Evolutionary conservation across 2,888 invertebrate genomes (phyloP).

Genomic region (Hydrotaea diabolus): DNA sequence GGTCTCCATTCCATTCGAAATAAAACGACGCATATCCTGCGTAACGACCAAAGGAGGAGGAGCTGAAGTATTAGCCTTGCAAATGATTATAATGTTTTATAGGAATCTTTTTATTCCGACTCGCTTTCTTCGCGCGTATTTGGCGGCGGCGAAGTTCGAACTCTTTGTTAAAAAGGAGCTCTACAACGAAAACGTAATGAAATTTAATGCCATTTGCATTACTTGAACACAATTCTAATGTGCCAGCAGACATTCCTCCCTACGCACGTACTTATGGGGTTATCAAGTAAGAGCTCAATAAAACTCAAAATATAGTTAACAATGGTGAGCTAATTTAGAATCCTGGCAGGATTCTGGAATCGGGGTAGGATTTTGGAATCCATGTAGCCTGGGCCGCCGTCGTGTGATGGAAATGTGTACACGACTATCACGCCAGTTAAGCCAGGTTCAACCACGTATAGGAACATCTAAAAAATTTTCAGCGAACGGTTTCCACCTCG

Average conservation of each 20-base stretch:
- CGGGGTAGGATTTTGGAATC: too few species aligned
- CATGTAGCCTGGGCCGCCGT: too few species aligned
- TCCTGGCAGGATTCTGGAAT: too few species aligned
- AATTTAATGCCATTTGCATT: constrained; percentile 61
- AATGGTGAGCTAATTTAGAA: too few species aligned
- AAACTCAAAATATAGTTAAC: too few species aligned
- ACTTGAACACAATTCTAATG: constrained; percentile 22
- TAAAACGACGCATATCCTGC: constrained; percentile 47
- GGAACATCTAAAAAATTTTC: too few species aligned
- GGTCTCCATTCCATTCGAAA: background rate
- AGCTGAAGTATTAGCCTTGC: constrained; percentile 11
- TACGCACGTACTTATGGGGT: background rate
- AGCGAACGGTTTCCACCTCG: too few species aligned
- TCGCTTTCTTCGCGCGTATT: constrained; percentile 1
- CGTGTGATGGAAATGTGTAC: too few species aligned
- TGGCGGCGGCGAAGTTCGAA: constrained; percentile 22
- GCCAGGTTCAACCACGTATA: too few species aligned
- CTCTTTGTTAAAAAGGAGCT: constrained; percentile 45
- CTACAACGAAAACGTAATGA: constrained; percentile 55
- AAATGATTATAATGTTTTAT: constrained; percentile 52
- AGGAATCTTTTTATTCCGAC: constrained; percentile 33
- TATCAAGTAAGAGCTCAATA: background rate
- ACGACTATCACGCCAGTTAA: too few species aligned
- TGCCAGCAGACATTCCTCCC: background rate
- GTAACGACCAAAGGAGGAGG: constrained; percentile 1